Evolutionary conservation across 2,113 vertebrate species (phyloP).

Genomic region (Cochlearius cochlearius): DNA sequence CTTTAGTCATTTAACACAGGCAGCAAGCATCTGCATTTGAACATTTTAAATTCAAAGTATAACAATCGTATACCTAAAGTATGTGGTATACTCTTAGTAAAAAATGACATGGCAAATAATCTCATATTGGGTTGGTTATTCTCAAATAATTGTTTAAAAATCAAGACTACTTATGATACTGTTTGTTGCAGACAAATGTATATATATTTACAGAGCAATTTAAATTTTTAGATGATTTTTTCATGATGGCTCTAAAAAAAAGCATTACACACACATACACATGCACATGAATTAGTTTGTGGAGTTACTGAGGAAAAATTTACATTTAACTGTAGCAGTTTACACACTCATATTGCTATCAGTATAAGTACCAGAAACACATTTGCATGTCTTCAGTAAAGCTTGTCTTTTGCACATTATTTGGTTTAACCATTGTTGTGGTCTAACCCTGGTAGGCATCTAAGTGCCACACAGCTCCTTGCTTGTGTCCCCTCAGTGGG

Average conservation of each 20-base stretch:
- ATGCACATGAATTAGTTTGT: background rate
- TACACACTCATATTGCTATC: fast-evolving
- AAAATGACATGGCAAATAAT: background rate
- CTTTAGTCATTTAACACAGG: background rate
- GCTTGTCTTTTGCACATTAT: background rate
- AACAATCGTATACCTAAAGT: background rate
- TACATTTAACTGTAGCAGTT: background rate
- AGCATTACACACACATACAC: background rate
- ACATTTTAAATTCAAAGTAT: background rate
- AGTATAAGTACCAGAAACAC: background rate
- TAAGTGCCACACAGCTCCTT: background rate
- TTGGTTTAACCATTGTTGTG: background rate
- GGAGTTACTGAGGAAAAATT: background rate
- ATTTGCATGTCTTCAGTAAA: background rate
- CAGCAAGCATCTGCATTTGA: background rate
- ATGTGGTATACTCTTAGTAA: fast-evolving
- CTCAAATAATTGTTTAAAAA: background rate
- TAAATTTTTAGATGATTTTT: background rate
- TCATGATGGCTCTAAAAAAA: background rate
- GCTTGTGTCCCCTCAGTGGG: background rate
- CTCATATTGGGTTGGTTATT: background rate
- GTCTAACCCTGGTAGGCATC: background rate
- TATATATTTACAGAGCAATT: background rate
- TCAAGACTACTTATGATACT: background rate
- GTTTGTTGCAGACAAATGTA: background rate